Conservation (phyloP, 2,113 vertebrate genomes). For the Mungos mungo region DNA sequence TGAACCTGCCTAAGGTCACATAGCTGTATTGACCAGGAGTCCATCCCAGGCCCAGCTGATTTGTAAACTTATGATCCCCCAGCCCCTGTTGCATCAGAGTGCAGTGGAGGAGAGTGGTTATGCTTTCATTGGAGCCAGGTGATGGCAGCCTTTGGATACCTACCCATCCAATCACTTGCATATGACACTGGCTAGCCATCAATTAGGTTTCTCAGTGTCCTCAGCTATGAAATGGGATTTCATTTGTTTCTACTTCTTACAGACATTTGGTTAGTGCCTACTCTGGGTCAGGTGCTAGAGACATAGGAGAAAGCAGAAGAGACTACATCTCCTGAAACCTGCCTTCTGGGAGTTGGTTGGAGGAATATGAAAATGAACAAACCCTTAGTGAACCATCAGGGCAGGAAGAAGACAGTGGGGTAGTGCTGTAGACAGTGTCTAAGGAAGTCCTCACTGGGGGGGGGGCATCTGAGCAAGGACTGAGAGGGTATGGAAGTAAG, state of each 20-base stretch:
- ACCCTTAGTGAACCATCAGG: neutral
- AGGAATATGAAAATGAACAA: neutral
- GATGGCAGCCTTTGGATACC: neutral
- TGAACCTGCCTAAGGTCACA: neutral
- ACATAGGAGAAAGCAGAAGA: neutral
- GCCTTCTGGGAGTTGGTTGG: neutral
- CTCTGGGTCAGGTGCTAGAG: neutral
- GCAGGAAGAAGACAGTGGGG: fast-evolving
- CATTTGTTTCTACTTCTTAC: neutral
- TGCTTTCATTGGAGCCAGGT: neutral
- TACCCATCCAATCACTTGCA: neutral
- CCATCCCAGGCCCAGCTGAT: no score
- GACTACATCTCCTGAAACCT: neutral
- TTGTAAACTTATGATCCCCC: neutral
- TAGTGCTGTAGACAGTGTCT: neutral
- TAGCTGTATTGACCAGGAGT: no score
- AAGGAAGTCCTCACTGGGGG: neutral
- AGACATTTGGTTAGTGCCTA: neutral
- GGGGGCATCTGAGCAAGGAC: neutral
- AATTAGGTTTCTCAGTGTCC: neutral
- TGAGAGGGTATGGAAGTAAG: fast-evolving
- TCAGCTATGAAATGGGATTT: neutral
- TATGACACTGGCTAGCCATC: neutral
- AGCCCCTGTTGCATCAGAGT: neutral
- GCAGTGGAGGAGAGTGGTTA: neutral